These are phyloP conservation scores for Chamaea fasciata DNA, from an alignment of 2,113 vertebrate genomes.

Conservation along the genomic window DNA sequence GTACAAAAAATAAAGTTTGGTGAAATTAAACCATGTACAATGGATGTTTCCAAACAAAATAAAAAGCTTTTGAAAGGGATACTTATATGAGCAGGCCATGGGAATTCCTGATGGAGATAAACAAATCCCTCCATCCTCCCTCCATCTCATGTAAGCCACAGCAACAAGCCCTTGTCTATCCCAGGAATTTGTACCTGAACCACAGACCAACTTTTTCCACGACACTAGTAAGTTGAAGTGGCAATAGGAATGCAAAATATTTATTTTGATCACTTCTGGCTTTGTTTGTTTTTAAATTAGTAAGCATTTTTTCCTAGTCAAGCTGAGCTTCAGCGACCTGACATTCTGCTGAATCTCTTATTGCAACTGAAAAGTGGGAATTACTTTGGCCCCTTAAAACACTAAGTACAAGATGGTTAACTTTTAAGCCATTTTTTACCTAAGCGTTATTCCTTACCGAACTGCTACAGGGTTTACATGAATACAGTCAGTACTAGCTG, in stretches of 20 bases:
- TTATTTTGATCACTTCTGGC: not conserved
- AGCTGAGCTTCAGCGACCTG: not conserved
- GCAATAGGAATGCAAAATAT: not conserved
- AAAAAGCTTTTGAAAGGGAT: not conserved
- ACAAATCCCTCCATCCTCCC: not conserved
- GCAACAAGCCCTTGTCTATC: not conserved
- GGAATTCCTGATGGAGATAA: not conserved
- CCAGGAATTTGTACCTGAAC: not conserved
- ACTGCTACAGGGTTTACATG: not conserved
- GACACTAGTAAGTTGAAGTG: not conserved
- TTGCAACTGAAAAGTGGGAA: not conserved
- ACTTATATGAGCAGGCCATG: rapidly evolving
- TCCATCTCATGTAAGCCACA: not conserved
- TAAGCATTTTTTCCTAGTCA: not conserved
- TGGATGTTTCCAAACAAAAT: not conserved
- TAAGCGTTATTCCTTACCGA: not conserved
- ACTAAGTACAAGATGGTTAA: rapidly evolving
- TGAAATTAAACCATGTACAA: not conserved
- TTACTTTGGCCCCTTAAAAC: not conserved
- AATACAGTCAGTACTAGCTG: not conserved
- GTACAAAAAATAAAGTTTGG: not conserved
- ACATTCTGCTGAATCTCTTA: not conserved
- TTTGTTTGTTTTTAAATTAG: not conserved
- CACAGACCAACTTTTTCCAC: not conserved
- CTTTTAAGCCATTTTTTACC: not conserved